Base-by-base conservation (phyloP, 2,888 invertebrate species). In the Ormia ochracea region DNA sequence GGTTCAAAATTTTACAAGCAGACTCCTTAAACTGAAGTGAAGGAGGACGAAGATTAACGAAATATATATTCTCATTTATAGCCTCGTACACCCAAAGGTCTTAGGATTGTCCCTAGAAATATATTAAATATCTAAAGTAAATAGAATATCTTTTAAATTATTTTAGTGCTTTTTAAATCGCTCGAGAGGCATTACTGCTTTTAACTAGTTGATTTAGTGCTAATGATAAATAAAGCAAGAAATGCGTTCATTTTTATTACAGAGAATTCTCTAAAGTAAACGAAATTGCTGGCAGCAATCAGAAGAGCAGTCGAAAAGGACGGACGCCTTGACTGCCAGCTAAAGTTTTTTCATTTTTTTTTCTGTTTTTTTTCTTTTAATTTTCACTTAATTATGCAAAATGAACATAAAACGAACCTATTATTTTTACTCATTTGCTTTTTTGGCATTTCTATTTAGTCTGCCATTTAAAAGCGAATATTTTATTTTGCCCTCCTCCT, bases 301-400 rank as follows among this genome's bases (percentile, higher is more conserved):
- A 43, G 6, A 19, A 54, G 10, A 3, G 14, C 21, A 52, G 52
- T 19, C 56, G 56, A 31, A 31, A 38, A 10, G 28, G 38, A 14
- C 43, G 1, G 19, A 41, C 52, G 19, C 9, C 7, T 3, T 1
- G 1, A 75, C 36, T 23, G 38, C 45, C 52, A 45, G 7, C 6
- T 5, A n/a, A n/a, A n/a, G n/a, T n/a, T n/a, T n/a, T n/a, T n/a
- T n/a, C n/a, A n/a, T n/a, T n/a, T n/a, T n/a, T n/a, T n/a, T n/a
- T n/a, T 36, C 7, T 43, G 38, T 31, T 38, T 17, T 21, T 65
- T 31, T 77, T 56, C 19, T 12, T n/a, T 26, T 7, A 14, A 43
- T 56, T 61, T 68, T 61, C 52, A 68, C 66, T 78, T 61, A 72
- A 72, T 78, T 78, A 68, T 61, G 45, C 69, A 54, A 63, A 76